Evolutionary conservation across 2,113 vertebrate species (phyloP).

Genomic region (Halcyon senegalensis): DNA sequence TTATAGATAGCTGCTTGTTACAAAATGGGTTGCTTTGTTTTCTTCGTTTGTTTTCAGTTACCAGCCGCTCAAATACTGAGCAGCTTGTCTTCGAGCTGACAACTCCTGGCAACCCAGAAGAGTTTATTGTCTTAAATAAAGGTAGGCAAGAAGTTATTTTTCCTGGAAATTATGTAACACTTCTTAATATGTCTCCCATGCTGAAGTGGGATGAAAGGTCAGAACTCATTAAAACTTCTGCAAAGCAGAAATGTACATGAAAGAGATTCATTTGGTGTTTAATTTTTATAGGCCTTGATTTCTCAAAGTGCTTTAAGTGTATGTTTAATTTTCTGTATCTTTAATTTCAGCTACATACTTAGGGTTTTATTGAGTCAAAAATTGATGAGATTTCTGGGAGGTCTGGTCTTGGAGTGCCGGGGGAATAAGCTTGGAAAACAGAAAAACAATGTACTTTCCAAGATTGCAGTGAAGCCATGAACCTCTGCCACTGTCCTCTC

Average conservation of each 20-base stretch:
- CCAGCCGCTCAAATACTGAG: background rate
- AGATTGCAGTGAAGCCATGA: background rate
- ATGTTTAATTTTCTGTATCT: background rate
- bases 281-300: background rate
- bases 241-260: background rate
- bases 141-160: background rate
- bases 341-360: background rate
- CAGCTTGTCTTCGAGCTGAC: background rate
- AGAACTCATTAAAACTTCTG: background rate
- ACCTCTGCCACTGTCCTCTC: background rate
- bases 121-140: background rate
- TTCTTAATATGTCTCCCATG: background rate
- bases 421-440: background rate
- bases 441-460: background rate
- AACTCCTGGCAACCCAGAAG: background rate
- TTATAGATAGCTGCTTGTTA: background rate
- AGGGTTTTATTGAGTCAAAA: background rate
- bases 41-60: background rate
- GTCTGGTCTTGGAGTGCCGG: background rate
- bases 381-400: background rate
- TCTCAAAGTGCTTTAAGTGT: background rate
- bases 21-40: background rate
- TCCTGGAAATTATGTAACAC: background rate
- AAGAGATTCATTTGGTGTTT: background rate
- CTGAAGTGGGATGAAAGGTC: background rate